Percentiles rank a stretch among this genome's conserved stretches.
These are phyloP conservation scores for Emys orbicularis DNA, from an alignment of 2,797 vertebrate species.

Conservation along the genomic window DNA sequence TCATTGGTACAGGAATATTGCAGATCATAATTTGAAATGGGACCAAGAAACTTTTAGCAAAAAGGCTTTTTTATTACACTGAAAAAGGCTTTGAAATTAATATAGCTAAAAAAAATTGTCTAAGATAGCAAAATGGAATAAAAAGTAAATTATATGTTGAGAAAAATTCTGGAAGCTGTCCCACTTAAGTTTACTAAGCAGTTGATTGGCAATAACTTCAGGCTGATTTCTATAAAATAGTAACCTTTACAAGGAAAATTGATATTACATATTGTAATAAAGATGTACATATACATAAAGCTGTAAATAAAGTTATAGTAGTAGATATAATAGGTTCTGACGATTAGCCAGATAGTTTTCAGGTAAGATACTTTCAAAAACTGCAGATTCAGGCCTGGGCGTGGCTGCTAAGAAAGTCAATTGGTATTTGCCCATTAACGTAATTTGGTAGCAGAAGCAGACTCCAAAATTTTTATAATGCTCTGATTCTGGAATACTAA, in stretches of 20 bases:
- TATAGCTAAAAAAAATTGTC: slow-evolving; percentile 52
- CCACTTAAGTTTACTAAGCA: slow-evolving; percentile 68
- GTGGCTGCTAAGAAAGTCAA: slow-evolving; percentile 57
- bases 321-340: slow-evolving; percentile 64
- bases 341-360: slow-evolving; percentile 61
- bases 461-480: slow-evolving; percentile 47
- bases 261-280: slow-evolving; percentile 78
- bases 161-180: slow-evolving; percentile 67
- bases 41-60: slow-evolving; percentile 73
- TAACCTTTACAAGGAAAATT: slow-evolving; percentile 75
- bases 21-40: slow-evolving; percentile 67
- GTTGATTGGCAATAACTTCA: slow-evolving; percentile 79
- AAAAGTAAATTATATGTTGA: slow-evolving; percentile 43
- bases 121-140: slow-evolving; percentile 34
- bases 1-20: slow-evolving; percentile 67
- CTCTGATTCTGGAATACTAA: slow-evolving; percentile 73
- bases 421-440: slow-evolving; percentile 55
- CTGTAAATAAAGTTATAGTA: slow-evolving; percentile 72
- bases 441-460: slow-evolving; percentile 61
- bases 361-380: slow-evolving; percentile 52
- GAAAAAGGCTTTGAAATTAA: slow-evolving; percentile 66
- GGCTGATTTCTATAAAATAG: slow-evolving; percentile 74
- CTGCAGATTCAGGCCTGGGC: slow-evolving; percentile 31
- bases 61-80: slow-evolving; percentile 72
- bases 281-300: slow-evolving; percentile 72